These are phyloP conservation scores for Tribolium freemani DNA, from an alignment of 2,888 invertebrate species.

Conservation along the genomic window DNA sequence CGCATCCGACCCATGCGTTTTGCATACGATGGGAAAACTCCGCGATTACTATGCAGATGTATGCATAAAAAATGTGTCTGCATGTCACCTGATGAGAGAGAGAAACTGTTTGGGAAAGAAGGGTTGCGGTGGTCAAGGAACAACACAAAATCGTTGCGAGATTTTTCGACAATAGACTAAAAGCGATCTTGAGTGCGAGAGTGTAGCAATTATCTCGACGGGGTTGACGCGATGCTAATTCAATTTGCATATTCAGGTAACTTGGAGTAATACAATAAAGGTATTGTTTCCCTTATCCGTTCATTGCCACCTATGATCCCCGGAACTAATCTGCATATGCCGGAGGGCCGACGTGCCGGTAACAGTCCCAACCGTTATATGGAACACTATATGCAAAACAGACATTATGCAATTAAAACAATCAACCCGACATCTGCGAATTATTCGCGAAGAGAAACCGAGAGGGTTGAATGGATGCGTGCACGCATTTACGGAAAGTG, in stretches of 20 bases:
- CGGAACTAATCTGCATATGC: slow-evolving; percentile 65
- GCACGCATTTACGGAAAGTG: not conserved
- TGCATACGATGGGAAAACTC: slow-evolving; percentile 57
- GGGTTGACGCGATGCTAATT: slow-evolving; percentile 57
- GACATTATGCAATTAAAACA: slow-evolving; percentile 56
- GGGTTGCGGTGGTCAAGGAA: not conserved
- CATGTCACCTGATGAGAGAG: slow-evolving; percentile 1
- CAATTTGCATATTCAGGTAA: slow-evolving; percentile 64
- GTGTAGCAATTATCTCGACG: slow-evolving; percentile 59
- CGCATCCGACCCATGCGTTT: slow-evolving; percentile 53
- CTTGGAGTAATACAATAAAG: slow-evolving; percentile 54
- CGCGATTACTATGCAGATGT: slow-evolving; percentile 46
- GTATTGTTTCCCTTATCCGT: slow-evolving; percentile 60
- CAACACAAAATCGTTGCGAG: not conserved
- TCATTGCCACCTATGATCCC: slow-evolving; percentile 62
- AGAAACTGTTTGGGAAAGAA: not conserved
- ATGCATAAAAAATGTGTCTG: not conserved
- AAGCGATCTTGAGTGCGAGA: slow-evolving; percentile 35
- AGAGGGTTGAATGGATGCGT: not conserved
- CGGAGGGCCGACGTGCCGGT: slow-evolving; percentile 36
- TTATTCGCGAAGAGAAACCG: not conserved
- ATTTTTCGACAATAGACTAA: slow-evolving; percentile 20
- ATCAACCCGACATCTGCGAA: slow-evolving; percentile 46
- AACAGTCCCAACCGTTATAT: slow-evolving; percentile 50
- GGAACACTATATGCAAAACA: slow-evolving; percentile 52